These are phyloP conservation scores for Platypus cylindrus DNA, from an alignment of 2,888 invertebrate genomes.

Conservation along the genomic window DNA sequence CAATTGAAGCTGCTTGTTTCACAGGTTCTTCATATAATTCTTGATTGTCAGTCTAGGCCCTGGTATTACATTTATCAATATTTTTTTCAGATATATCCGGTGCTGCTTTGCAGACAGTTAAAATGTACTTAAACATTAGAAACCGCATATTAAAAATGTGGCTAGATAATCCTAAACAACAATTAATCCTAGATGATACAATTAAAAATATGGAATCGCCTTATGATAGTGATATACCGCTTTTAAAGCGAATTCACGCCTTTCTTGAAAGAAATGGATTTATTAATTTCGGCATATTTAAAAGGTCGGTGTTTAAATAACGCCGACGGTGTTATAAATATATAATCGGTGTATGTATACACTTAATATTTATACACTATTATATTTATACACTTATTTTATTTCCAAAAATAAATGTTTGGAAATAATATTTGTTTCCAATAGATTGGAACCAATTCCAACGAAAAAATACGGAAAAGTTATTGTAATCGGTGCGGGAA, in stretches of 20 bases:
- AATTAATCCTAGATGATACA: constrained; percentile 71
- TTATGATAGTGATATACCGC: constrained; percentile 79
- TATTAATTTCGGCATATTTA: constrained; percentile 95
- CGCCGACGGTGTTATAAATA: no score
- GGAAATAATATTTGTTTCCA: background rate
- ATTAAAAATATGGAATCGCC: constrained; percentile 78
- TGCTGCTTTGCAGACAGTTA: constrained; percentile 67
- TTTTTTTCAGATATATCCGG: constrained; percentile 59
- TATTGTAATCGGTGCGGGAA: constrained; percentile 56
- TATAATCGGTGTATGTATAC: no score
- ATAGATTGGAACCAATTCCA: constrained; percentile 50
- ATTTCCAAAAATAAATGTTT: constrained; percentile 1
- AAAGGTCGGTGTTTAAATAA: constrained; percentile 49
- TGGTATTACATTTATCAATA: no score
- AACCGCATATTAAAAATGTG: constrained; percentile 80
- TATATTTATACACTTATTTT: background rate
- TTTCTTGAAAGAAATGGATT: constrained; percentile 92
- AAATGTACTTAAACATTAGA: constrained; percentile 82
- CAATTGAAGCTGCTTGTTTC: constrained; percentile 86
- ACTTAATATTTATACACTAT: no score
- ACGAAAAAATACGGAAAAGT: constrained; percentile 51
- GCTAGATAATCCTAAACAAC: constrained; percentile 90
- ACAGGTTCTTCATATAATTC: constrained; percentile 41
- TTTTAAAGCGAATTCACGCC: constrained; percentile 75
- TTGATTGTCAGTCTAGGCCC: no score